A percentile compares a stretch with the other conserved stretches of the same genome.
These are phyloP conservation scores for Trileptium ribeirensis DNA, from an alignment of 2,888 invertebrate species.

Conservation along the genomic window DNA sequence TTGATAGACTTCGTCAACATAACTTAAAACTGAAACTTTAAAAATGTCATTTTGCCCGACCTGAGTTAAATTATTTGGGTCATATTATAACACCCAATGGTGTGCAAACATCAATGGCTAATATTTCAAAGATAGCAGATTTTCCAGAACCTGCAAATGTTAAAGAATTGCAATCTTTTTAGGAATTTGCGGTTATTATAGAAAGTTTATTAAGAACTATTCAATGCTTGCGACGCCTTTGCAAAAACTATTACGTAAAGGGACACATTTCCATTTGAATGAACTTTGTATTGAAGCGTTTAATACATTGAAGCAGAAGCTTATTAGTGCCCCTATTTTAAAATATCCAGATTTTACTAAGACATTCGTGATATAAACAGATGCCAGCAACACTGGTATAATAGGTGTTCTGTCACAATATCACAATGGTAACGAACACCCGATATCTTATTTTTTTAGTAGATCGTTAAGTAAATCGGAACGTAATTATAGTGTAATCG, in stretches of 20 bases:
- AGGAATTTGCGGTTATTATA: constrained; percentile 2
- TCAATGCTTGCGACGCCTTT: background rate
- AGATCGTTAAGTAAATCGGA: background rate
- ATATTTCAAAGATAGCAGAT: background rate
- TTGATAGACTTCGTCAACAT: background rate
- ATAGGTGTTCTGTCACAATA: background rate
- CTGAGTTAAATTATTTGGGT: background rate
- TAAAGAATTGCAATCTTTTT: background rate
- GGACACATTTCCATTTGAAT: background rate
- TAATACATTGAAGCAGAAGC: background rate
- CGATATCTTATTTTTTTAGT: background rate
- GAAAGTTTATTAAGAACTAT: background rate
- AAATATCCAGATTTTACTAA: constrained; percentile 6
- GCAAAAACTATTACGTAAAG: background rate
- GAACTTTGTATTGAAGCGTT: background rate
- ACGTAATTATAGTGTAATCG: background rate
- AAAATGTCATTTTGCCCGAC: background rate
- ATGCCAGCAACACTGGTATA: background rate
- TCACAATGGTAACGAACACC: background rate
- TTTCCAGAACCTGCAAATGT: background rate
- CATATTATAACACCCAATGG: background rate
- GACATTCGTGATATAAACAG: background rate
- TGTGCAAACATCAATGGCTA: background rate
- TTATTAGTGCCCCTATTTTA: background rate
- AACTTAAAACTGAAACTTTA: background rate